These are phyloP conservation scores for Takifugu ocellatus DNA, from an alignment of 2,797 vertebrate species.

Conservation along the genomic window DNA sequence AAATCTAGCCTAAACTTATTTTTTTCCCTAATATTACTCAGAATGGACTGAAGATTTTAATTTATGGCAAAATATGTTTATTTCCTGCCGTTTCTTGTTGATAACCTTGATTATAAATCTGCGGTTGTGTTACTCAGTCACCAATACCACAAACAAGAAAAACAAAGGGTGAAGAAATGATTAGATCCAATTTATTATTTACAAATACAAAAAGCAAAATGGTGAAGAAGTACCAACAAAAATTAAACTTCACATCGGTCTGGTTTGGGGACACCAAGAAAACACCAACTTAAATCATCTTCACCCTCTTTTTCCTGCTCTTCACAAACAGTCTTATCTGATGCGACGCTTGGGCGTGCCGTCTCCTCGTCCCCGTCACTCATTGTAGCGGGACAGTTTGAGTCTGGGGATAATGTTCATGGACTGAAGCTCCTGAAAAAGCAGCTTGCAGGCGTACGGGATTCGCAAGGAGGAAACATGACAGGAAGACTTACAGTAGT, in stretches of 20 bases:
- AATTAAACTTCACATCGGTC: slow-evolving; percentile 17
- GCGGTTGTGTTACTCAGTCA: background rate
- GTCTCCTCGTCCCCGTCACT: slow-evolving; percentile 64
- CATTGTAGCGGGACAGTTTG: slow-evolving; percentile 94
- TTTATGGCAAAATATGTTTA: no score
- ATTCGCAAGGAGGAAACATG: slow-evolving; percentile 95
- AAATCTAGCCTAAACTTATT: no score
- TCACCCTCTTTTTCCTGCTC: background rate
- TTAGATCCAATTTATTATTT: slow-evolving; percentile 59
- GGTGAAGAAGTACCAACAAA: slow-evolving; percentile 24
- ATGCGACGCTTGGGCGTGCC: background rate
- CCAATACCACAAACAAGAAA: background rate
- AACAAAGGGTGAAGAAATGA: slow-evolving; percentile 11
- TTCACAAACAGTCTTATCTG: background rate
- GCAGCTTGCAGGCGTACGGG: slow-evolving; percentile 97
- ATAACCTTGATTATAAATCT: no score
- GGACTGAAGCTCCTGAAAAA: slow-evolving; percentile 97
- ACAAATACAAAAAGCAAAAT: slow-evolving; percentile 41
- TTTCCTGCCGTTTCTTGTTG: no score
- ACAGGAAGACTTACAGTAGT: slow-evolving; percentile 97
- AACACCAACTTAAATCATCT: slow-evolving; percentile 8
- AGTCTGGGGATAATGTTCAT: slow-evolving; percentile 99
- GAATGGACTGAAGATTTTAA: no score
- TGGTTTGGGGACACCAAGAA: slow-evolving; percentile 20
- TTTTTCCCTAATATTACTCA: no score